A percentile compares a stretch with the other conserved stretches of the same genome.
These are phyloP conservation scores for Rhinoptilus africanus DNA, from an alignment of 2,113 vertebrate species.

Conservation along the genomic window DNA sequence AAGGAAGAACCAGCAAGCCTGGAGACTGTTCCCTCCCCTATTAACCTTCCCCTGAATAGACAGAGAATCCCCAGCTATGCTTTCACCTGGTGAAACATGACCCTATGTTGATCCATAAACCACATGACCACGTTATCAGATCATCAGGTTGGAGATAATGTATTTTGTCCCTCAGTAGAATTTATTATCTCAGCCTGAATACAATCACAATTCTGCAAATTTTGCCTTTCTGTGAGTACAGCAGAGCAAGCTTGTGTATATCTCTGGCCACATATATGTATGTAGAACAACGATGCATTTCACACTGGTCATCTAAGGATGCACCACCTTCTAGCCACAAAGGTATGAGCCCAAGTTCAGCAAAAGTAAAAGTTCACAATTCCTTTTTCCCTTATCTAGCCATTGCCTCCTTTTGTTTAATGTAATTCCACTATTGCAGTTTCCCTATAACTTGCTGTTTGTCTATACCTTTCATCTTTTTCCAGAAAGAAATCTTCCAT, in stretches of 20 bases:
- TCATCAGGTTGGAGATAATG: not conserved
- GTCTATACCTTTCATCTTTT: not conserved
- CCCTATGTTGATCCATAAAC: not conserved
- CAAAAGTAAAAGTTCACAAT: not conserved
- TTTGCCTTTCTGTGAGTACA: not conserved
- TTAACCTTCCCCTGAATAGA: not conserved
- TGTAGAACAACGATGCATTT: not conserved
- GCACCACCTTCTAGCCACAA: not conserved
- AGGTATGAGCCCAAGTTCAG: not conserved
- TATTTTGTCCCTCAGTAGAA: not conserved
- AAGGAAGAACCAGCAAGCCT: not conserved
- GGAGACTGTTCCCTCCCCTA: not conserved
- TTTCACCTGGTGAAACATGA: not conserved
- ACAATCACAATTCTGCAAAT: not conserved
- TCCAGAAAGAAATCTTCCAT: not conserved
- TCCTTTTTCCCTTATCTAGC: not conserved
- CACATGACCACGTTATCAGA: accelerated
- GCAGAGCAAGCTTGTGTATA: not conserved
- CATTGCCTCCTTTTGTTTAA: not conserved
- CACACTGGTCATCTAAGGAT: not conserved
- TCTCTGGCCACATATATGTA: not conserved
- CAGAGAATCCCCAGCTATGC: not conserved
- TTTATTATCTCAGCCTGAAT: not conserved
- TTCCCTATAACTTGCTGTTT: not conserved
- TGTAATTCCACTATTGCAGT: not conserved